Percentiles rank a stretch among this genome's conserved stretches.
These are phyloP conservation scores for Drosophila ohnishii DNA, from an alignment of 1,140 invertebrate species.

Conservation along the genomic window DNA sequence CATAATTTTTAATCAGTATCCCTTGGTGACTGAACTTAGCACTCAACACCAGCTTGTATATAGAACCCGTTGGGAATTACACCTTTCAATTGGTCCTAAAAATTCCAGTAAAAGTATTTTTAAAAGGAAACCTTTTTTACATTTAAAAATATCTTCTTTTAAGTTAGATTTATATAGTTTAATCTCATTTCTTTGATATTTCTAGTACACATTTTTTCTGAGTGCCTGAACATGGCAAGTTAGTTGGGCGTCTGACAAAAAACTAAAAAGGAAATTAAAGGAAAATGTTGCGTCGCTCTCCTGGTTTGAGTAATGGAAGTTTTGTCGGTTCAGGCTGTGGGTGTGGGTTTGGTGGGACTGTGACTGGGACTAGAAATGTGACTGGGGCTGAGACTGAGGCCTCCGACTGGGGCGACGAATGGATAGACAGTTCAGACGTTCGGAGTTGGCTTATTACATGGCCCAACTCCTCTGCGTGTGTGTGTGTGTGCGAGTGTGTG, in stretches of 20 bases:
- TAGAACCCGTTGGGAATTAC: background rate
- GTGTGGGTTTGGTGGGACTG: background rate
- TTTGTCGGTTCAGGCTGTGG: slow-evolving; percentile 37
- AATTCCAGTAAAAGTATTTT: background rate
- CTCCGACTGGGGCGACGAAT: slow-evolving; percentile 33
- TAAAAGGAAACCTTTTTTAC: background rate
- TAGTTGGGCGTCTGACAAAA: slow-evolving; percentile 61
- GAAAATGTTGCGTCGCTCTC: slow-evolving; percentile 69
- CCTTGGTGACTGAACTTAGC: background rate
- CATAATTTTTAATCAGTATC: background rate
- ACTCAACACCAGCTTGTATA: background rate
- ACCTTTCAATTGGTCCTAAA: background rate
- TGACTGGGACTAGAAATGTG: background rate
- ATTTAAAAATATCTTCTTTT: background rate
- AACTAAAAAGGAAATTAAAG: slow-evolving; percentile 79
- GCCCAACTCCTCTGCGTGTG: slow-evolving; percentile 36
- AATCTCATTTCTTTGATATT: background rate
- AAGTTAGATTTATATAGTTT: background rate
- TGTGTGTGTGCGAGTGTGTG: slow-evolving; percentile 26
- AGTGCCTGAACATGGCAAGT: slow-evolving; percentile 40
- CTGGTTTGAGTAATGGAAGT: slow-evolving; percentile 77
- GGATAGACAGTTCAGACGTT: slow-evolving; percentile 45
- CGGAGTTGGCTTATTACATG: slow-evolving; percentile 74
- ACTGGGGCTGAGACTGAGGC: slow-evolving; percentile 2
- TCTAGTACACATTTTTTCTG: background rate